phyloP scores from a whole-genome alignment of 2,113 vertebrate genomes.

The Ptilonorhynchus violaceus region DNA sequence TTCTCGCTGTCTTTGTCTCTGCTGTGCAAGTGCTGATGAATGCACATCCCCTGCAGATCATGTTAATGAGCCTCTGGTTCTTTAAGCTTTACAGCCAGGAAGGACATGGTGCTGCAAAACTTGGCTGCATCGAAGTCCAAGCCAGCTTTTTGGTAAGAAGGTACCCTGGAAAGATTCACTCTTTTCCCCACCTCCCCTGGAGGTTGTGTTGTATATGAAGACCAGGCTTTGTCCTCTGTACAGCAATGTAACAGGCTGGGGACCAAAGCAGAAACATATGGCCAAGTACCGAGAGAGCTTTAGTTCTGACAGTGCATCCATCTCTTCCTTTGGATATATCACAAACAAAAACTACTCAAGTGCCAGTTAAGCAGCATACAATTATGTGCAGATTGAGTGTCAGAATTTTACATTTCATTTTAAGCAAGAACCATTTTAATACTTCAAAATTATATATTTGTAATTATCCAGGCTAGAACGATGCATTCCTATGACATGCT shows the following conservation, averaged over 20 bases:
- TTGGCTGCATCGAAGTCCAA: background rate
- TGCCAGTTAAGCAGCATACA: background rate
- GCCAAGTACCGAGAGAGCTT: background rate
- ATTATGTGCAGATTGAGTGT: conserved; percentile 26
- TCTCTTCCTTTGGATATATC: conserved; percentile 2
- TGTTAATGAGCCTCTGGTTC: background rate
- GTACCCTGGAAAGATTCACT: background rate
- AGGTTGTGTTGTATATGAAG: background rate
- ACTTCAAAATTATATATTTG: background rate
- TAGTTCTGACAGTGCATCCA: conserved; percentile 26
- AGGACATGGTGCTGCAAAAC: background rate
- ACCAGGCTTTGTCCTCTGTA: background rate
- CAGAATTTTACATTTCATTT: background rate
- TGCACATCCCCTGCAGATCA: background rate
- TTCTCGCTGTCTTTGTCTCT: background rate
- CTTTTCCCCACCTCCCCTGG: background rate
- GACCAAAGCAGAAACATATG: conserved; percentile 48
- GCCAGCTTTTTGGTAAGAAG: background rate
- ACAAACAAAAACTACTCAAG: background rate
- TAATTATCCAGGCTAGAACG: background rate
- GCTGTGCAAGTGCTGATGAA: background rate
- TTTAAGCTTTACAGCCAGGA: background rate
- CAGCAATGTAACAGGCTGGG: background rate
- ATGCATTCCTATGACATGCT: background rate
- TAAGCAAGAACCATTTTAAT: background rate